A percentile compares a stretch with the other conserved stretches of the same genome.
phyloP scores from a whole-genome alignment of 1,140 invertebrate genomes.

The Macrosteles quadrilineatus region DNA sequence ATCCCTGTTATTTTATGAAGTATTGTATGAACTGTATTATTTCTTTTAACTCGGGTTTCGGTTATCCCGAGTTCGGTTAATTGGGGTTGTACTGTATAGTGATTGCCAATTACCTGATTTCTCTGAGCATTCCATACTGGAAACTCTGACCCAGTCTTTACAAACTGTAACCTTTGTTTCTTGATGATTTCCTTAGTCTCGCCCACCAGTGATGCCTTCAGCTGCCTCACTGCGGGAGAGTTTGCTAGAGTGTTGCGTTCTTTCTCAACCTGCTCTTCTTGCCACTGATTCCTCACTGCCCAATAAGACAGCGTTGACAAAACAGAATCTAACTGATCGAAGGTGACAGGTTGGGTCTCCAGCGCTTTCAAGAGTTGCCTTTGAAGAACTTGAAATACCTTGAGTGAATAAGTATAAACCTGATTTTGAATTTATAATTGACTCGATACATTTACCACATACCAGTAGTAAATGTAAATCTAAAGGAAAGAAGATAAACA shows the following conservation, averaged over 20 bases:
- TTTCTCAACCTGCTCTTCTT: constrained; percentile 11
- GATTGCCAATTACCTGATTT: constrained; percentile 22
- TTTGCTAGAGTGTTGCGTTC: constrained; percentile 6
- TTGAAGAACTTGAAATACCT: constrained; percentile 23
- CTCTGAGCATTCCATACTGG: constrained; percentile 20
- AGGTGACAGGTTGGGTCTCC: background rate
- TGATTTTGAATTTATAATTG: background rate
- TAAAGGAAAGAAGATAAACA: no score
- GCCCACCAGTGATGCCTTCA: background rate
- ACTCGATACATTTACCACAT: no score
- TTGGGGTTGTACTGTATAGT: no score
- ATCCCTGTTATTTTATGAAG: no score
- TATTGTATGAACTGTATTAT: no score
- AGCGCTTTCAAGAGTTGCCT: constrained; percentile 1
- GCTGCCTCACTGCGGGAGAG: background rate
- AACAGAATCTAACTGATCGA: background rate
- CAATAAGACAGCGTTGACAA: constrained; percentile 7
- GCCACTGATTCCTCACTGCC: constrained; percentile 23
- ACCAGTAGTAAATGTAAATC: no score
- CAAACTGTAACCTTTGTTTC: background rate
- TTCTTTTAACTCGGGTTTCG: no score
- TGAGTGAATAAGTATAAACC: background rate
- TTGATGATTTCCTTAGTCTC: constrained; percentile 3
- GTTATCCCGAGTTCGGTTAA: no score
- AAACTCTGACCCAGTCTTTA: constrained; percentile 2